Evolutionary conservation across 2,113 vertebrate genomes (phyloP), one percentile per base, ranked within the genome.

Genomic region (Pelecanoides urinatrix): DNA sequence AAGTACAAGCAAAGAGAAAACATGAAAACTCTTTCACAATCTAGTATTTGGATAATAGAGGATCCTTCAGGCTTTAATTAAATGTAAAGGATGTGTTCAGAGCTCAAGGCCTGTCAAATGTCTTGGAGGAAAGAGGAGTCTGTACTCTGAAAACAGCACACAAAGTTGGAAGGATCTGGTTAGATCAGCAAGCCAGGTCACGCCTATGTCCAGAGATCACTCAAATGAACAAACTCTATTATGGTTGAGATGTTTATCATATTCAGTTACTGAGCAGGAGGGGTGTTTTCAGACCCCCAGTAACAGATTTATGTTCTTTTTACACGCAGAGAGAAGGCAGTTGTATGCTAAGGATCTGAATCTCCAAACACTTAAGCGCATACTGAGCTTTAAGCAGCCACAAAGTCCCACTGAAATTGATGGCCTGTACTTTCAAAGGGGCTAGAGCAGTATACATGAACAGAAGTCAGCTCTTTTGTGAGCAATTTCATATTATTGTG

Each of bases 161-260:
- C 44, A 52, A 90, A 97, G 3, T 70, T 86, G 29, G 66, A 86
- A 90, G 88, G 73, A 91, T 47, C 93, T 96, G 85, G 58, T 96
- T 96, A 79, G 75, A 79, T 95, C 90, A 86, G 61, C 81, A 95
- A 92, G 52, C 68, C 25, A 36, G 32, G 49, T 93, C 62, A 25
- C 89, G 76, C 44, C 36, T 75, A 47, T 81, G 73, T 68, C 95
- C 79, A 88, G 74, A 92, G 90, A 92, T 85, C 45, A 72, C 63
- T 77, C 75, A 81, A 50, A 91, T 38, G 63, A 95, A 94, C 58
- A 73, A 94, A 94, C 78, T 62, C 81, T 92, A 76, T 97, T 96
- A 77, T 77, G 95, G 95, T 96, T 77, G 95, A 87, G 86, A 42
- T 94, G 77, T 96, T 98, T 97, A 96, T 97, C 75, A 92, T 86